Evolutionary conservation across 2,113 vertebrate species (phyloP), one percentile per base, ranked within the genome.

Genomic region (Bambusicola thoracicus): DNA sequence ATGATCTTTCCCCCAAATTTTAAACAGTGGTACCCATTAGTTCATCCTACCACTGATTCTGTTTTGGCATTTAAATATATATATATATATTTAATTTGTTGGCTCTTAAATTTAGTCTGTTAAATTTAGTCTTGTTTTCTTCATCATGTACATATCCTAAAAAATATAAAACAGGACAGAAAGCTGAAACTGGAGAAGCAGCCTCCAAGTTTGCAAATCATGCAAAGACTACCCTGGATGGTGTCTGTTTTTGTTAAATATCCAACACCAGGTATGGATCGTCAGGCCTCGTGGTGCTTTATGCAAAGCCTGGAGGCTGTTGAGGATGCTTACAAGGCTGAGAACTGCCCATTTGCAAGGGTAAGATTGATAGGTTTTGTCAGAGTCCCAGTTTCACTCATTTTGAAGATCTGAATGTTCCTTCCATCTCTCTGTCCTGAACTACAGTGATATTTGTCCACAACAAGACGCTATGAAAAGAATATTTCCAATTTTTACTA

Each of bases 331-430:
- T 76, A n/a, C 32, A 36, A 62, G 32, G 22, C 56, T 34, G 7
- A 67, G 17, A 19, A 61, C 3, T 8, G 29, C 17, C 65, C 2
- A 2, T 24, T 51, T 61, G 4, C 36, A 0, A 1, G 22, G 17
- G 4, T 10, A 77, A 84, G 12, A 41, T 9, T 63, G 40, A 49
- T 6, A 16, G 19, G 4, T 11, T 41, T 18, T 78, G 8, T 29
- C 32, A n/a, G 27, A 68, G 36, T 29, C 18, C 19, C 25, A 36
- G 8, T 80, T 51, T 22, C 27, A 32, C 11, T 53, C 30, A 22
- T 63, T 93, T 76, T 73, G 48, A 68, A 91, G 40, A 58, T 16
- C 9, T 20, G 1, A 0, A 2, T 0, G 0, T 32, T 87, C 17
- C 13, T 22, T 65, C 43, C 41, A 6, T 13, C 29, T 78, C 36